Percentiles rank a stretch among this genome's conserved stretches.
phyloP scores from a whole-genome alignment of 2,797 vertebrate genomes.

The Pteronotus mesoamericanus region DNA sequence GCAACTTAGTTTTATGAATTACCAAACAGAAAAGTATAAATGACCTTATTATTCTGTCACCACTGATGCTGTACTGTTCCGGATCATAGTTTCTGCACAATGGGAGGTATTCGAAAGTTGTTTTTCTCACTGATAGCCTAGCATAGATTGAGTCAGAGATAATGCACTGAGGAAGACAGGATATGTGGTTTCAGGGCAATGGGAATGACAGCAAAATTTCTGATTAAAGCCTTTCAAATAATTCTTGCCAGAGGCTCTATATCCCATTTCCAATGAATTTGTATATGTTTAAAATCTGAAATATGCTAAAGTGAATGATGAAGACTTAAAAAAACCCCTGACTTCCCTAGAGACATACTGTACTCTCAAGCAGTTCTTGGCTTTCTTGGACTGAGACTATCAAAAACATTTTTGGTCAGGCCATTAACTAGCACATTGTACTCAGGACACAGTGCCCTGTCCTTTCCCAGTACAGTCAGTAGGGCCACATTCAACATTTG shows the following conservation, averaged over 20 bases:
- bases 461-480: neutral
- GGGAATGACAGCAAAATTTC: conserved; percentile 52
- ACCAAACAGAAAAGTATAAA: conserved; percentile 72
- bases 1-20: conserved; percentile 77
- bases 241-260: conserved; percentile 46
- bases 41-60: conserved; percentile 69
- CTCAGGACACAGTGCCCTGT: neutral
- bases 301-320: conserved; percentile 29
- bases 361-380: neutral
- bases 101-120: conserved; percentile 55
- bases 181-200: conserved; percentile 47
- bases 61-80: conserved; percentile 33
- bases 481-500: rapidly evolving
- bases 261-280: conserved; percentile 48
- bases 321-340: neutral
- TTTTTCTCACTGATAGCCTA: conserved; percentile 6
- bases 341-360: neutral
- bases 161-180: conserved; percentile 39
- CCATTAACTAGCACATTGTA: neutral
- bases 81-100: conserved; percentile 61
- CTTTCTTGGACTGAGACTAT: neutral
- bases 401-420: neutral
- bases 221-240: conserved; percentile 67
- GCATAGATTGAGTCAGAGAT: conserved; percentile 61
- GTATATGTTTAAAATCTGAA: conserved; percentile 50